A percentile compares a stretch with the other conserved stretches of the same genome.
Evolutionary conservation across 2,113 vertebrate species (phyloP).

Genomic region (Papio anubis): DNA sequence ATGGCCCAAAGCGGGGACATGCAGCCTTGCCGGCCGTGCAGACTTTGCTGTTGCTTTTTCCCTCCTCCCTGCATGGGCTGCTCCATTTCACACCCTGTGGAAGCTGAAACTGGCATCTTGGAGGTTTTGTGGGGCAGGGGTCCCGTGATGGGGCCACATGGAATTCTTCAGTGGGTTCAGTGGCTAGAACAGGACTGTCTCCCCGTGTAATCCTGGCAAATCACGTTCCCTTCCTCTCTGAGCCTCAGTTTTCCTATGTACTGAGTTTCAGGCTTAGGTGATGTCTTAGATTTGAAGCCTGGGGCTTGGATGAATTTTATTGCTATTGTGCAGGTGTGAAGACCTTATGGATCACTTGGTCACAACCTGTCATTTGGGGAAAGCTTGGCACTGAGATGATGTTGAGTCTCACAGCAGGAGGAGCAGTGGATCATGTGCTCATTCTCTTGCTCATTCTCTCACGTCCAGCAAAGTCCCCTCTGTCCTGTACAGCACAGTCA

Average conservation of each 20-base stretch:
- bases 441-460: rapidly evolving
- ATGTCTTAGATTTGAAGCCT: not conserved
- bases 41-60: not conserved
- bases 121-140: conserved; percentile 64
- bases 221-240: not conserved
- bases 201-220: not conserved
- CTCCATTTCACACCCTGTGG: conserved; percentile 67
- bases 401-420: not conserved
- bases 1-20: conserved; percentile 68
- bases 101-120: conserved; percentile 69
- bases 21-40: not conserved
- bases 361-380: not conserved
- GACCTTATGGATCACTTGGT: not conserved
- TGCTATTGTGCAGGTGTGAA: not conserved
- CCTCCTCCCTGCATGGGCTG: conserved; percentile 70
- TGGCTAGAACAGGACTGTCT: not conserved
- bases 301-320: not conserved
- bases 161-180: not conserved
- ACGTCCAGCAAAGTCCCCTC: rapidly evolving
- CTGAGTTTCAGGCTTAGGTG: not conserved
- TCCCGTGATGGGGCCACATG: not conserved
- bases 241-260: not conserved
- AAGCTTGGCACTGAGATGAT: not conserved
- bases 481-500: rapidly evolving
- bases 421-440: rapidly evolving